A percentile compares a stretch with the other conserved stretches of the same genome.
These are phyloP conservation scores for Hestina assimilis DNA, from an alignment of 1,140 invertebrate species.

Conservation along the genomic window DNA sequence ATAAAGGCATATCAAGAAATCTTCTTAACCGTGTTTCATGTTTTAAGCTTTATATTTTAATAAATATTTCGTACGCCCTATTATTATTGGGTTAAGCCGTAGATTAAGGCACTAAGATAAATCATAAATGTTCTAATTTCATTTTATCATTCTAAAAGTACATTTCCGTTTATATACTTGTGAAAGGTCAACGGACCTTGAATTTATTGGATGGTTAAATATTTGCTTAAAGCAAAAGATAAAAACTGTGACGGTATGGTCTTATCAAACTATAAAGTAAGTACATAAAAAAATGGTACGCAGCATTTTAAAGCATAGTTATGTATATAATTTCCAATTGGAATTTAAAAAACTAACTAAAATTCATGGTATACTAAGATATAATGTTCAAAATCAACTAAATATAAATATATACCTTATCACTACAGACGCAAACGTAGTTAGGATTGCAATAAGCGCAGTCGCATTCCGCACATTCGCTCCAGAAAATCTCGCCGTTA, in stretches of 20 bases:
- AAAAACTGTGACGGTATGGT: slow-evolving; percentile 23
- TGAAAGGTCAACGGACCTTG: slow-evolving; percentile 44
- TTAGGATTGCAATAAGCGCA: slow-evolving; percentile 77
- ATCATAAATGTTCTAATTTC: background rate
- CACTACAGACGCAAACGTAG: slow-evolving; percentile 78
- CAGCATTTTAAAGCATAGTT: too few species aligned
- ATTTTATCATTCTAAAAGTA: background rate
- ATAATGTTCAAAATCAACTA: background rate
- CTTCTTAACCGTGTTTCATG: background rate
- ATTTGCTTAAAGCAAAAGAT: slow-evolving; percentile 45
- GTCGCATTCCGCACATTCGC: slow-evolving; percentile 76
- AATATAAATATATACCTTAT: slow-evolving; percentile 65
- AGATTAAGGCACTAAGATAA: too few species aligned
- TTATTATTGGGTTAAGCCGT: too few species aligned
- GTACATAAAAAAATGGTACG: too few species aligned
- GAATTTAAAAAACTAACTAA: too few species aligned
- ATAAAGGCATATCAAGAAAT: background rate
- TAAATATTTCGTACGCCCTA: too few species aligned
- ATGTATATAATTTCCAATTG: too few species aligned
- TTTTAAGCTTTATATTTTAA: too few species aligned
- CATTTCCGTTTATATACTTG: background rate
- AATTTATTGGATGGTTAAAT: slow-evolving; percentile 38
- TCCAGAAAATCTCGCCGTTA: slow-evolving; percentile 79
- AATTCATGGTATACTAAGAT: background rate
- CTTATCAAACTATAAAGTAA: slow-evolving; percentile 26